Percentiles rank a stretch among this genome's conserved stretches.
Evolutionary conservation across 2,113 vertebrate genomes (phyloP).

Genomic region (Phalacrocorax carbo): DNA sequence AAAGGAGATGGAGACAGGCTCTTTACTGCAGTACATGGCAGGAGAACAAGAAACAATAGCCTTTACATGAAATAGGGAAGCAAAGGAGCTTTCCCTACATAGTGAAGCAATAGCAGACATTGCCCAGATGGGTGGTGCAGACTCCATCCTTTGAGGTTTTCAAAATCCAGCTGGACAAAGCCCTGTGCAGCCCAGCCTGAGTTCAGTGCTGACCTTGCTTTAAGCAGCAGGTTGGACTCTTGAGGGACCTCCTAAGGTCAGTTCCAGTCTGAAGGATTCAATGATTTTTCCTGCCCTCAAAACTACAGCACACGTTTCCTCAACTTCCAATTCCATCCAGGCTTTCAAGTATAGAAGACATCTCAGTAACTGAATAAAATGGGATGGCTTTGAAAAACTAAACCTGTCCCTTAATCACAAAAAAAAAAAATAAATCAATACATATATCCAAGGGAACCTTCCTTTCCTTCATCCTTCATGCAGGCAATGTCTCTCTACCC

Average conservation of each 20-base stretch:
- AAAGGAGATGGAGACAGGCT: neutral
- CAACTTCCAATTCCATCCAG: neutral
- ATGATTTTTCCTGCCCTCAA: rapidly evolving
- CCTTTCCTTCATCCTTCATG: neutral
- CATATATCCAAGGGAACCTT: neutral
- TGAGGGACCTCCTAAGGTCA: neutral
- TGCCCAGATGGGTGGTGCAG: neutral
- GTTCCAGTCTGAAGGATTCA: neutral
- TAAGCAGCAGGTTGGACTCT: neutral
- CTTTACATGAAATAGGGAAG: neutral
- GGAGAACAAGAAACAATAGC: neutral
- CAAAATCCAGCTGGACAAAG: neutral
- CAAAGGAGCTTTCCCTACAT: neutral
- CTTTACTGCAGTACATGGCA: neutral
- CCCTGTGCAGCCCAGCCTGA: neutral
- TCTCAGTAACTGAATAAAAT: neutral
- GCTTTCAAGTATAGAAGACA: neutral
- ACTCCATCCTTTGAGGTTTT: neutral
- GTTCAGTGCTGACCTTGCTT: neutral
- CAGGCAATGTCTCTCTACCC: neutral
- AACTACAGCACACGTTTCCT: neutral
- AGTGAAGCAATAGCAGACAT: neutral
- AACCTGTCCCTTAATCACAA: neutral
- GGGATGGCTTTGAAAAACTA: neutral
- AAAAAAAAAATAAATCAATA: neutral